These are phyloP conservation scores for Synanthedon vespiformis DNA, from an alignment of 2,888 invertebrate species.

Conservation along the genomic window DNA sequence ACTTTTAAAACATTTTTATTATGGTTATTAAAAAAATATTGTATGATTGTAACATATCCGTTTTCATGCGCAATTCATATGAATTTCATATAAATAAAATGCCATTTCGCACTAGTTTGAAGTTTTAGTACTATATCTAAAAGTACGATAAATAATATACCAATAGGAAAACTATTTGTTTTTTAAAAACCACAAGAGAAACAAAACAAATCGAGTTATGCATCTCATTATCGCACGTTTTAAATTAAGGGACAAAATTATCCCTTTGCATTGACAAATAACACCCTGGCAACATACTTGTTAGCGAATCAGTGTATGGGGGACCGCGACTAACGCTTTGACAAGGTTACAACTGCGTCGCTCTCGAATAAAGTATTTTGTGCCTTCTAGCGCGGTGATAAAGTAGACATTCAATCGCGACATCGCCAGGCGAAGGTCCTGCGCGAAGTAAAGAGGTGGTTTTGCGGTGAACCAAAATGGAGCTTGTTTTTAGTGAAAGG, in stretches of 20 bases:
- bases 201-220: conserved; percentile 49
- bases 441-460: conserved; percentile 21
- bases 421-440: conserved; percentile 14
- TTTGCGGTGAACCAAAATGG: conserved; percentile 63
- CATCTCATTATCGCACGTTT: conserved; percentile 61
- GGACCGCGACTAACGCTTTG: conserved; percentile 24
- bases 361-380: conserved; percentile 6
- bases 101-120: too few relatives aligned
- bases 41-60: too few relatives aligned
- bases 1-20: too few relatives aligned
- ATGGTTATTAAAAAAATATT: too few relatives aligned
- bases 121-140: too few relatives aligned
- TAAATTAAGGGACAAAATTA: conserved; percentile 58
- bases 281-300: conserved; percentile 56
- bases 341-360: conserved; percentile 17
- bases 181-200: not conserved
- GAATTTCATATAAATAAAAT: too few relatives aligned
- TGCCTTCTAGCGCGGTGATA: conserved; percentile 8
- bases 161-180: too few relatives aligned
- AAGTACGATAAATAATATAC: too few relatives aligned
- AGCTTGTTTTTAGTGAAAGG: conserved; percentile 63
- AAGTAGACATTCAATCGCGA: conserved; percentile 13
- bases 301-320: conserved; percentile 46
- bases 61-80: too few relatives aligned
- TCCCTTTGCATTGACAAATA: conserved; percentile 62